These are phyloP conservation scores for Neotragus pygmaeus DNA, from an alignment of 2,113 vertebrate genomes.

Conservation along the genomic window DNA sequence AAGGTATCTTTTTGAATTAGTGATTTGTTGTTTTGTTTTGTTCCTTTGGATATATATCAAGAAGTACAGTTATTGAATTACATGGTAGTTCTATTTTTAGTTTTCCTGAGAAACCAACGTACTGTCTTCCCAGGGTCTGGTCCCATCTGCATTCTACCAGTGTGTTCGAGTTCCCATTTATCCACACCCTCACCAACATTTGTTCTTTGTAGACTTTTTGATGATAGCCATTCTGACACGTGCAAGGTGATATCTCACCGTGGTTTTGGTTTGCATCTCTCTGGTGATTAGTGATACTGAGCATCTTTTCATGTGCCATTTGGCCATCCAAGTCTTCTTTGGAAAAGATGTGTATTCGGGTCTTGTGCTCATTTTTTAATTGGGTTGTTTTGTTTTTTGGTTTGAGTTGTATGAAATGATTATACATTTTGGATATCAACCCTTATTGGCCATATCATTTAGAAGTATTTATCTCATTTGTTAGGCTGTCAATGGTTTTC, in stretches of 20 bases:
- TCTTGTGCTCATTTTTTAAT: background rate
- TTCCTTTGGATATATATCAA: background rate
- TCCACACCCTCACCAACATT: background rate
- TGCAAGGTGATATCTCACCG: background rate
- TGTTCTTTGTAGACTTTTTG: background rate
- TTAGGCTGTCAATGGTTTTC: background rate
- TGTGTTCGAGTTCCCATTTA: background rate
- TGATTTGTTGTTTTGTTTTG: background rate
- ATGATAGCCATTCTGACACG: background rate
- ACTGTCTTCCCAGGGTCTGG: background rate
- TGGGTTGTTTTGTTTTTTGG: background rate
- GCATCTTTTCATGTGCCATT: background rate
- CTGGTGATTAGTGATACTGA: background rate
- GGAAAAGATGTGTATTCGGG: background rate
- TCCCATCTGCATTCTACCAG: background rate
- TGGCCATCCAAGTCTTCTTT: background rate
- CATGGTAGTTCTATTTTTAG: background rate
- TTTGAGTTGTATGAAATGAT: background rate
- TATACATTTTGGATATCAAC: background rate
- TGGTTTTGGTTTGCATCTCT: background rate
- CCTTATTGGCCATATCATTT: background rate
- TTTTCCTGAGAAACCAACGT: background rate
- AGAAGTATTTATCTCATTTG: background rate
- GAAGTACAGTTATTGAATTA: background rate
- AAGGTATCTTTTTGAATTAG: background rate